These are phyloP conservation scores for Tyto alba DNA, from an alignment of 2,113 vertebrate species.

Conservation along the genomic window DNA sequence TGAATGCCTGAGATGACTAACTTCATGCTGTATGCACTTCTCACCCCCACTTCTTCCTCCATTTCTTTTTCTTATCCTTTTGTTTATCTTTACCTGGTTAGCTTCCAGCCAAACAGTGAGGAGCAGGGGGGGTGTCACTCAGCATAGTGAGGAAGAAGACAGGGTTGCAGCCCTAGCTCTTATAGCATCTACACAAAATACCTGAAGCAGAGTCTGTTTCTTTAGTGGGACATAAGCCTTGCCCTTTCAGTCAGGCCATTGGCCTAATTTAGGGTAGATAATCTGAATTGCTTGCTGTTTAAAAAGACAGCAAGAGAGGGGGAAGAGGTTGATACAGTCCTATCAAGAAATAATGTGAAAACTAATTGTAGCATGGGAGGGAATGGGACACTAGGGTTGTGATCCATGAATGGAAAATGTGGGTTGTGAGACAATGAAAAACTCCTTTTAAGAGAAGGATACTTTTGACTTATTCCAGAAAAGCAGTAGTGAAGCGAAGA, in stretches of 20 bases:
- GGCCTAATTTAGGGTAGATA: neutral
- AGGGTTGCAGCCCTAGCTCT: neutral
- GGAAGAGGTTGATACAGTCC: neutral
- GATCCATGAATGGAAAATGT: neutral
- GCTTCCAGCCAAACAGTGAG: neutral
- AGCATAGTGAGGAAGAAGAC: neutral
- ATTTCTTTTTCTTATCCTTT: neutral
- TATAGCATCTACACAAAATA: neutral
- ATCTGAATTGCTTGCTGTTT: neutral
- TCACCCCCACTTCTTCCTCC: neutral
- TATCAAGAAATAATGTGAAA: neutral
- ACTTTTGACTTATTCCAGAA: neutral
- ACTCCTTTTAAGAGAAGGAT: neutral
- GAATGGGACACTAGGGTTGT: neutral
- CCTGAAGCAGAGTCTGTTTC: neutral
- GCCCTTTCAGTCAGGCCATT: neutral
- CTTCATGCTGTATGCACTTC: neutral
- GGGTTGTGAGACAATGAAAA: neutral
- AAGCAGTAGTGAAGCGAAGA: neutral
- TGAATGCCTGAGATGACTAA: neutral
- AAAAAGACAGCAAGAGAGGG: neutral
- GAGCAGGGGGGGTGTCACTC: neutral
- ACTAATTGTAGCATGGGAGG: neutral
- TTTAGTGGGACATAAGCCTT: neutral
- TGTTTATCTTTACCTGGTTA: neutral